These are phyloP conservation scores for Nephrotoma guestfalica DNA, from an alignment of 2,888 invertebrate species.

Conservation along the genomic window DNA sequence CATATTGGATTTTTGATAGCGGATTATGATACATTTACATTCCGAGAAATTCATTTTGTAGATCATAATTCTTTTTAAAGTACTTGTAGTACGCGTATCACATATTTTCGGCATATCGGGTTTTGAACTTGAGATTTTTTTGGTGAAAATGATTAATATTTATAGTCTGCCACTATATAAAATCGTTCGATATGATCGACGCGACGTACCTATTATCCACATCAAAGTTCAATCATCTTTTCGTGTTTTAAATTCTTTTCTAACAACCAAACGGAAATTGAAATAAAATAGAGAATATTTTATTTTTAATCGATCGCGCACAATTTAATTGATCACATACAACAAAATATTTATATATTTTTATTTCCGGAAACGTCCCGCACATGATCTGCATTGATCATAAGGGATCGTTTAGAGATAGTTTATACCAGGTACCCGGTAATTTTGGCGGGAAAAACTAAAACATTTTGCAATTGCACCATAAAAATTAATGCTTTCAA, in stretches of 20 bases:
- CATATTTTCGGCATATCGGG: not conserved
- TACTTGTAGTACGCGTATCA: not conserved
- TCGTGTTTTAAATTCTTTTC: not conserved
- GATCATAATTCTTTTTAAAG: not conserved
- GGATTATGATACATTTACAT: not conserved
- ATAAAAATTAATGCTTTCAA: not conserved
- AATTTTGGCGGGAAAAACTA: not conserved
- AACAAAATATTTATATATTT: not conserved
- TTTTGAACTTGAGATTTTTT: not conserved
- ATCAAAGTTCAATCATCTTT: not conserved
- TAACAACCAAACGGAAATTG: not conserved
- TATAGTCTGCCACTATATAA: not conserved
- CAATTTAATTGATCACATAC: not conserved
- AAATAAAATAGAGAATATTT: not conserved
- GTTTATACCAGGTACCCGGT: not conserved
- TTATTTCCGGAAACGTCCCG: not conserved
- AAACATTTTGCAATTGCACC: not conserved
- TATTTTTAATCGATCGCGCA: not conserved
- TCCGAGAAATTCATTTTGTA: not conserved
- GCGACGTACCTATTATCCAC: not conserved
- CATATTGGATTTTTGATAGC: not conserved
- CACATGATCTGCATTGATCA: not conserved
- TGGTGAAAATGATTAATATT: not conserved
- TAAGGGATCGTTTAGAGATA: not conserved
- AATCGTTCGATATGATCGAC: not conserved